Evolutionary conservation across 2,888 invertebrate species (phyloP).

Genomic region (Hirtodrosophila histrioides): DNA sequence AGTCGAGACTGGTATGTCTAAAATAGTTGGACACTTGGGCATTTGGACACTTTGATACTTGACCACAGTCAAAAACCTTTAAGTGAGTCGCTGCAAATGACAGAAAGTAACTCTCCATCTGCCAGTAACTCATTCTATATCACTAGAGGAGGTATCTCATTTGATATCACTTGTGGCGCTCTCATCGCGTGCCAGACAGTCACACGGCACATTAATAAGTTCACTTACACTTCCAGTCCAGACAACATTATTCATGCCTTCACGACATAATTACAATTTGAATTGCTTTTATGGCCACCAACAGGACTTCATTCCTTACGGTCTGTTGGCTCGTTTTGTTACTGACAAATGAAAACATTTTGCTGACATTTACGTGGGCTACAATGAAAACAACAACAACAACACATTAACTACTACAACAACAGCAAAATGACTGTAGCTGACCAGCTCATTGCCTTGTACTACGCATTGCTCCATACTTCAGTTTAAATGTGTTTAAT

Average conservation of each 20-base stretch:
- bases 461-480: conserved; percentile 26
- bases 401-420: conserved; percentile 4
- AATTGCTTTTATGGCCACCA: conserved; percentile 71
- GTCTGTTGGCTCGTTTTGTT: conserved; percentile 52
- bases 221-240: conserved; percentile 70
- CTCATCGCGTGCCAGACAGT: conserved; percentile 55
- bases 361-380: conserved; percentile 66
- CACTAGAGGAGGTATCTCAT: conserved; percentile 5
- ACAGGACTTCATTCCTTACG: conserved; percentile 43
- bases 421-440: conserved; percentile 17
- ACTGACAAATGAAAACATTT: conserved; percentile 76
- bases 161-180: conserved; percentile 32
- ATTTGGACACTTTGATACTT: conserved; percentile 46
- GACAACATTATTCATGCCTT: conserved; percentile 74
- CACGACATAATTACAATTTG: conserved; percentile 76
- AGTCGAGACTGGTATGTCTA: conserved; percentile 26
- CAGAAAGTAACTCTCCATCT: conserved; percentile 35
- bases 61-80: conserved; percentile 32
- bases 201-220: conserved; percentile 68
- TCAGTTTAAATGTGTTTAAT: conserved; percentile 66
- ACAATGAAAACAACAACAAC: conserved; percentile 3
- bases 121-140: conserved; percentile 3
- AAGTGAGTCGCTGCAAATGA: conserved; percentile 51
- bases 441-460: conserved; percentile 42
- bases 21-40: conserved; percentile 36